Evolutionary conservation across 1,140 invertebrate species (phyloP), one percentile per base, ranked within the genome.

Genomic region (Sogatella furcifera): DNA sequence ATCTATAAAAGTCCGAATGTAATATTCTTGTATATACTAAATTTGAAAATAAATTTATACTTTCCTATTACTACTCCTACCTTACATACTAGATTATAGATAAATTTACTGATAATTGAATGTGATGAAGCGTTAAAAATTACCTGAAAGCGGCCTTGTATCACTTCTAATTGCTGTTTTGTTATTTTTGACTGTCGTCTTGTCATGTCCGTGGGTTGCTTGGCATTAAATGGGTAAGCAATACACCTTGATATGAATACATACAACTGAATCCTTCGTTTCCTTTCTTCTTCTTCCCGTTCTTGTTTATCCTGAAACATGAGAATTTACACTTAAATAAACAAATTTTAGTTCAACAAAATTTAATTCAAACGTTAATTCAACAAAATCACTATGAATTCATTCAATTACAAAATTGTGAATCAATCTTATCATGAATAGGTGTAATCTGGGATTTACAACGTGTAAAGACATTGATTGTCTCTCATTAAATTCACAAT

Each of bases 221-320:
- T 99, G 5, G 95, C 94, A 77, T 99, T 99, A 77, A 99, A 99
- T 8, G 96, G 96, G 80, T 99, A 99, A 3, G 97, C 93, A 70
- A 98, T 87, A 76, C 96, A 98, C 73, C 97, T 81, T 64, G 95
- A 95, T 66, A 99, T 92, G 76, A 99, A 99, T 58, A 99, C 96
- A 75, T 99, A 99, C 21, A 99, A 76, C 73, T 99, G 97, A 44
- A 99, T 84, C 55, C 90, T 82, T 52, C 85, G 81, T 75, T 97
- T 96, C 57, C 93, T 81, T 69, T 96, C 92, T 71, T 95, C 92
- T 76, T 97, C 93, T 69, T 95, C 87, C 41, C 90, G 81, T 72
- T 95, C 92, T 67, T 88, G 86, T 69, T 85, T 86, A 61, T 90
- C 90, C 85, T 90, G 66, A 28, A 59, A 62, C 52, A 46, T 22